Evolutionary conservation across 2,113 vertebrate genomes (phyloP).

Genomic region (Spea multiplicata): DNA sequence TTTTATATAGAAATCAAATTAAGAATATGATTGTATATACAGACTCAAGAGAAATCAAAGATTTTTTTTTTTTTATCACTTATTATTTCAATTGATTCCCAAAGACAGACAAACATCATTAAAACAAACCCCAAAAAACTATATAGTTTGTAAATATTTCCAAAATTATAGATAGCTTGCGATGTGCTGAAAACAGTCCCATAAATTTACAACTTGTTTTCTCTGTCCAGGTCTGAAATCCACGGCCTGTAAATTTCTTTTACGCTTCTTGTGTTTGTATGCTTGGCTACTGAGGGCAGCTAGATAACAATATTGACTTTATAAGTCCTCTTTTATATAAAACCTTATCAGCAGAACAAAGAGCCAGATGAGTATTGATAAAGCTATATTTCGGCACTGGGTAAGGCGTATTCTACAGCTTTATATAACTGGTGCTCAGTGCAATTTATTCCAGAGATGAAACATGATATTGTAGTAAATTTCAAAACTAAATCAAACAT

Average conservation of each 20-base stretch:
- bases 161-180: conserved; percentile 13
- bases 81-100: background rate
- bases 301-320: conserved; percentile 30
- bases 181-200: conserved; percentile 4
- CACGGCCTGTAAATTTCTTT: conserved; percentile 41
- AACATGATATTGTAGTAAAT: conserved; percentile 25
- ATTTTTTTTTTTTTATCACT: background rate
- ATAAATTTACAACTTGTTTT: conserved; percentile 7
- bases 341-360: conserved; percentile 46
- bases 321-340: conserved; percentile 30
- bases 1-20: conserved; percentile 1
- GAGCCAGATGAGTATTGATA: conserved; percentile 41
- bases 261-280: conserved; percentile 27
- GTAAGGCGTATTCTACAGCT: conserved; percentile 28
- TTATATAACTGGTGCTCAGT: conserved; percentile 19
- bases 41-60: background rate
- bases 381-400: conserved; percentile 37
- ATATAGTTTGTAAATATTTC: conserved; percentile 15
- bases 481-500: background rate
- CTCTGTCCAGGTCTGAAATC: conserved; percentile 11
- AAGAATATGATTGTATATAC: conserved; percentile 20
- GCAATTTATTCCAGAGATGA: conserved; percentile 36
- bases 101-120: conserved; percentile 1
- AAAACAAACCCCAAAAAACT: conserved; percentile 17
- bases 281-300: conserved; percentile 7